Evolutionary conservation across 2,797 vertebrate species (phyloP).

Genomic region (Megalops cyprinoides): DNA sequence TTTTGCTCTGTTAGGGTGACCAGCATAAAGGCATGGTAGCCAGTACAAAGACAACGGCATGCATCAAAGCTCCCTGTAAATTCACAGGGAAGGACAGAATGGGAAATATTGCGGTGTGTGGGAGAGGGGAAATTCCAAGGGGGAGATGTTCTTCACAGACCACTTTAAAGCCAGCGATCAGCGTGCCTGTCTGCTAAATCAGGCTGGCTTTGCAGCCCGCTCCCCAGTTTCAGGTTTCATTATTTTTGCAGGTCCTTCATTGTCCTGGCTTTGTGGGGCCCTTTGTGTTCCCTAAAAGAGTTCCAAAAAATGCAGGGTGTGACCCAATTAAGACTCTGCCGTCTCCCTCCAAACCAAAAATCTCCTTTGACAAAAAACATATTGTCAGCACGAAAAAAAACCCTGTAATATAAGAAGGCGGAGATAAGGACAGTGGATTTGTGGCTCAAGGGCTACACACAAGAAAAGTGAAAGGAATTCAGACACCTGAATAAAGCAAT

Average conservation of each 20-base stretch:
- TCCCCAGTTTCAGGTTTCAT: conserved; percentile 29
- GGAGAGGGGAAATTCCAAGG: conserved; percentile 69
- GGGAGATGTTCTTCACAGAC: conserved; percentile 70
- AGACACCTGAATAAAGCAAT: conserved; percentile 47
- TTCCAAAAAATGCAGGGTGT: conserved; percentile 33
- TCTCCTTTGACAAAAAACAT: neutral
- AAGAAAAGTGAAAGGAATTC: conserved; percentile 47
- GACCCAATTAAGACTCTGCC: conserved; percentile 39
- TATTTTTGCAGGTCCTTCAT: conserved; percentile 48
- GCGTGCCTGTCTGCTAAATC: conserved; percentile 61
- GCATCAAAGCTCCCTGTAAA: neutral
- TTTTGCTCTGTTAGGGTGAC: neutral
- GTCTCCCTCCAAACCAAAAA: conserved; percentile 35
- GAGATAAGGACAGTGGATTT: conserved; percentile 47
- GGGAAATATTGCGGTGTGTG: conserved; percentile 3
- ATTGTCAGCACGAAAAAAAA: neutral
- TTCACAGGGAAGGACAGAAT: neutral
- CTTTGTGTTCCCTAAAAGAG: conserved; percentile 46
- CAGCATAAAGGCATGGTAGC: too few species aligned
- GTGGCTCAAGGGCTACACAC: conserved; percentile 45
- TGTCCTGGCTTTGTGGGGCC: conserved; percentile 43
- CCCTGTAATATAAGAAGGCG: conserved; percentile 24
- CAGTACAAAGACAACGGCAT: neutral
- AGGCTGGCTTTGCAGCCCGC: conserved; percentile 44
- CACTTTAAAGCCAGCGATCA: conserved; percentile 71